Evolutionary conservation across 1,140 invertebrate genomes (phyloP).

Genomic region (Holotrichia oblita): DNA sequence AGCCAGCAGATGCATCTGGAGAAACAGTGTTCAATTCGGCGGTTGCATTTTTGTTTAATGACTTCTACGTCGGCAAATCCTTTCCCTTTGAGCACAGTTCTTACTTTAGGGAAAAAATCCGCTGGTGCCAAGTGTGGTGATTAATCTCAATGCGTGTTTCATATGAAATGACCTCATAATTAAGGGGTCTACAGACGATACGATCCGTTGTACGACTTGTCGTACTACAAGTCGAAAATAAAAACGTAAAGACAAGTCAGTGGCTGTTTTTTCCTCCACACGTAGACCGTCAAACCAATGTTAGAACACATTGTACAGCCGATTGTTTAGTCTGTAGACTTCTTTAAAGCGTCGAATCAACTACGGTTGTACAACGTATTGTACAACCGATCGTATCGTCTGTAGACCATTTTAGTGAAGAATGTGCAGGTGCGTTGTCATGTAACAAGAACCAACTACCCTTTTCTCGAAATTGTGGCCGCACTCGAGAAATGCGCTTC

Average conservation of each 20-base stretch:
- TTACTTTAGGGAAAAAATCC: slow-evolving; percentile 6
- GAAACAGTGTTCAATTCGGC: not conserved
- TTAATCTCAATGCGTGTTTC: not conserved
- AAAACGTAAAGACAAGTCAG: no score
- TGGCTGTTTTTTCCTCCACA: no score
- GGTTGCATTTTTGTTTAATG: not conserved
- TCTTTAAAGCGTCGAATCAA: no score
- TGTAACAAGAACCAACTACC: slow-evolving; percentile 33
- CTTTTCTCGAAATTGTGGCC: slow-evolving; percentile 35
- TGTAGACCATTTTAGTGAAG: no score
- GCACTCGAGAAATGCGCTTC: not conserved
- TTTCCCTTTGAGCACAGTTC: not conserved
- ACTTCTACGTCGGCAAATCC: not conserved
- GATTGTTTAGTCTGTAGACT: no score
- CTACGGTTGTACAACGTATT: no score
- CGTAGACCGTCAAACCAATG: no score
- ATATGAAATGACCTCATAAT: not conserved
- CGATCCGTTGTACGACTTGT: no score
- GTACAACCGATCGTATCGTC: no score
- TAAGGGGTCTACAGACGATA: no score
- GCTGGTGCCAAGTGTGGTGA: slow-evolving; percentile 1
- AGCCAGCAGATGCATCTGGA: not conserved
- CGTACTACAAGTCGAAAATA: no score
- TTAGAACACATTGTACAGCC: no score
- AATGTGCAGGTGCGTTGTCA: slow-evolving; percentile 19